Conservation (phyloP, 2,888 invertebrate genomes). For the Acanthosepion pharaonis region DNA sequence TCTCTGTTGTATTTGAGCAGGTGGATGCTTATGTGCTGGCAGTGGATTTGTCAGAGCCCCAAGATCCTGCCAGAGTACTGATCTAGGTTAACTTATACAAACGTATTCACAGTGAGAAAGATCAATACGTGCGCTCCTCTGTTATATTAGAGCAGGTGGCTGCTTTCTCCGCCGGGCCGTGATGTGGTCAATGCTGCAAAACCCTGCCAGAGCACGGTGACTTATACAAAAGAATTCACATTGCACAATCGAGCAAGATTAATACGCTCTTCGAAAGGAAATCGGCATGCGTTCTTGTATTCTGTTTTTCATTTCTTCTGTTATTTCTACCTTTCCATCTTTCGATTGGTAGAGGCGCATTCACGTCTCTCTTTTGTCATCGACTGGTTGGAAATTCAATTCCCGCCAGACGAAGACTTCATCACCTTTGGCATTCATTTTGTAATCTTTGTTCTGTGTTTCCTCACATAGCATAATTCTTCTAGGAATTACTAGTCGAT, state of each 20-base stretch:
- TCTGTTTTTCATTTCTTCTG: not conserved
- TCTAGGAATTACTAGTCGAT: not conserved
- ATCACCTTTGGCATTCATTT: not conserved
- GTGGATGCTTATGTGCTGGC: not conserved
- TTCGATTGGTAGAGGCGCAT: not conserved
- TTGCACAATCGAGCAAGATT: not conserved
- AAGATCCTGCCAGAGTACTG: not conserved
- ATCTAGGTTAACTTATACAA: not conserved
- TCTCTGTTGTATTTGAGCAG: not conserved
- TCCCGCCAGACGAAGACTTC: not conserved
- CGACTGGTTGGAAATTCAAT: not conserved
- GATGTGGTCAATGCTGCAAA: not conserved
- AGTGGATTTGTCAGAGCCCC: not conserved
- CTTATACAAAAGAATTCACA: not conserved
- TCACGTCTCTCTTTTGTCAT: not conserved
- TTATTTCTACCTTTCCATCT: not conserved
- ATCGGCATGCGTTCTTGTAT: not conserved
- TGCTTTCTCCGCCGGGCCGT: not conserved
- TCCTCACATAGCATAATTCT: not conserved
- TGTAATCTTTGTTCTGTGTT: not conserved
- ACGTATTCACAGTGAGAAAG: not conserved
- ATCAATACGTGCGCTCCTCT: not conserved
- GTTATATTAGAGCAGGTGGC: not conserved
- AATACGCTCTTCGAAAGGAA: not conserved
- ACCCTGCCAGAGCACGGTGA: not conserved